These are phyloP conservation scores for Hedychridium roseum DNA, from an alignment of 2,888 invertebrate species.

Conservation along the genomic window DNA sequence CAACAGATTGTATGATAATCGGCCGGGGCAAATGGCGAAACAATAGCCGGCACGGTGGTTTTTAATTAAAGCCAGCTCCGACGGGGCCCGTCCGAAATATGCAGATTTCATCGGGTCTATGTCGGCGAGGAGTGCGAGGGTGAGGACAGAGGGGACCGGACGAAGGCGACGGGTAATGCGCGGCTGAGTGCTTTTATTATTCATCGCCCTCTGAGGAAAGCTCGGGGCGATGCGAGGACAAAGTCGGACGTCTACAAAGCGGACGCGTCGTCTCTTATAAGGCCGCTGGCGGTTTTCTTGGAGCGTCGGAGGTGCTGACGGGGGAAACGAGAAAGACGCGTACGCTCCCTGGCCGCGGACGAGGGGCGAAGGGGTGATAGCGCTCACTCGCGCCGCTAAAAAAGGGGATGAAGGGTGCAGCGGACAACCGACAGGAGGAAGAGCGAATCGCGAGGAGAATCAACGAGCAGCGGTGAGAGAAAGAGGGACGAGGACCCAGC, in stretches of 20 bases:
- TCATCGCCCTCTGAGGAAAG: slow-evolving; percentile 33
- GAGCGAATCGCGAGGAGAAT: background rate
- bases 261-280: slow-evolving; percentile 34
- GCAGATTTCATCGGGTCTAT: slow-evolving; percentile 34
- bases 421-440: background rate
- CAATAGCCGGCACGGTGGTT: background rate
- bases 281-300: too few species aligned
- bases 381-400: too few species aligned
- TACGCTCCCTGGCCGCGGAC: too few species aligned
- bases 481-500: background rate
- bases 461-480: too few species aligned
- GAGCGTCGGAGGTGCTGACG: too few species aligned
- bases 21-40: background rate
- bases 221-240: slow-evolving; percentile 32
- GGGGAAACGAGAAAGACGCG: too few species aligned
- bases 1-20: background rate
- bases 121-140: slow-evolving; percentile 7
- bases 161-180: slow-evolving; percentile 24
- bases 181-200: slow-evolving; percentile 40
- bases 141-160: slow-evolving; percentile 9
- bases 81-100: slow-evolving; percentile 36
- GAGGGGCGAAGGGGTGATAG: too few species aligned
- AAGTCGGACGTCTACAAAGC: slow-evolving; percentile 34
- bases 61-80: background rate
- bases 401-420: too few species aligned